phyloP scores from a whole-genome alignment of 2,888 invertebrate genomes.

The Amphipoea lucens region DNA sequence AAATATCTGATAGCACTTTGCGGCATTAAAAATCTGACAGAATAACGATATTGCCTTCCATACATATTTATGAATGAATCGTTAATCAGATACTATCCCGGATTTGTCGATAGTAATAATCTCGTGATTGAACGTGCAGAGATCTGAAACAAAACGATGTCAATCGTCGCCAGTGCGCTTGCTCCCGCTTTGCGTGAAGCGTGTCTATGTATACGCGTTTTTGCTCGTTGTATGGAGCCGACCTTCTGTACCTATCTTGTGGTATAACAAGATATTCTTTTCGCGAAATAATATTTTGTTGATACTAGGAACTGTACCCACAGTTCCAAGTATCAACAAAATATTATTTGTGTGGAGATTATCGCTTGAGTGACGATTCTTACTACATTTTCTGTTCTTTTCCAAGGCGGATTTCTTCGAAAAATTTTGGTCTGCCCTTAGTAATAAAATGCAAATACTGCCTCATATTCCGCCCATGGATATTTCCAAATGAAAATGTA shows the following conservation, averaged over 20 bases:
- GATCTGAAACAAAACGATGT: not conserved
- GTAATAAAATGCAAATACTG: not conserved
- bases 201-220: not conserved
- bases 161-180: not conserved
- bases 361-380: conserved; percentile 1
- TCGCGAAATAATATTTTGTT: conserved; percentile 22
- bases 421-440: not conserved
- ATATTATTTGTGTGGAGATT: not conserved
- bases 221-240: not conserved
- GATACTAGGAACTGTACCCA: not conserved
- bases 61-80: not conserved
- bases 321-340: no score
- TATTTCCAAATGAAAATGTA: not conserved
- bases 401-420: not conserved
- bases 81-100: not conserved
- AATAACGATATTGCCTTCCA: not conserved
- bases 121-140: not conserved
- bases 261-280: not conserved
- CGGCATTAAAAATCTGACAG: not conserved
- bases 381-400: not conserved
- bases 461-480: not conserved
- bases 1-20: not conserved
- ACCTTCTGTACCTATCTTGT: not conserved
- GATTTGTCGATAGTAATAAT: not conserved
- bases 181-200: not conserved